These are phyloP conservation scores for Eretmocerus hayati DNA, from an alignment of 2,888 invertebrate species.

Conservation along the genomic window DNA sequence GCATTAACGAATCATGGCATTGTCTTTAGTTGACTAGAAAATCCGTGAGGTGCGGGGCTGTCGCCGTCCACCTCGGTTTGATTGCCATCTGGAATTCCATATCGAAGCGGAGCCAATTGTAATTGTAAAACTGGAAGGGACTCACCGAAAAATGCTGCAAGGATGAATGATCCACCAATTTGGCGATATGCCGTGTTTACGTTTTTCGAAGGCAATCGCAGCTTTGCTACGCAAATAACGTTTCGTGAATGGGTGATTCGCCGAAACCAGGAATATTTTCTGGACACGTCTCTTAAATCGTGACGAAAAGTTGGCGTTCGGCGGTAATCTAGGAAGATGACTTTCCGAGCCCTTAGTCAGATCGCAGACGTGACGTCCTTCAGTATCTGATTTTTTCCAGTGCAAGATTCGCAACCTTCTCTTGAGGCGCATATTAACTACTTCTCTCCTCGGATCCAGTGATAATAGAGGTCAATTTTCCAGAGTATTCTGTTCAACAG, in stretches of 20 bases:
- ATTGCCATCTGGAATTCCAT: not conserved
- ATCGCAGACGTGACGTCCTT: slow-evolving; percentile 33
- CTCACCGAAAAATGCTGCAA: slow-evolving; percentile 36
- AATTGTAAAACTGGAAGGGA: slow-evolving; percentile 1
- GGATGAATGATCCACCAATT: slow-evolving; percentile 43
- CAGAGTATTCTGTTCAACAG: too few relatives aligned
- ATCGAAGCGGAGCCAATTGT: not conserved
- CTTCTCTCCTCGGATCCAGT: too few relatives aligned
- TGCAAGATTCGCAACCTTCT: not conserved
- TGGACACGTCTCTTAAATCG: slow-evolving; percentile 34
- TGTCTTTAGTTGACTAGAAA: too few relatives aligned
- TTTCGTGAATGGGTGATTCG: slow-evolving; percentile 32
- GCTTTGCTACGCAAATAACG: slow-evolving; percentile 38
- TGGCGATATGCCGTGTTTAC: slow-evolving; percentile 33
- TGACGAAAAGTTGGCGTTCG: slow-evolving; percentile 32
- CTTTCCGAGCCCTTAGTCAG: slow-evolving; percentile 35
- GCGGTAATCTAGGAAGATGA: slow-evolving; percentile 39
- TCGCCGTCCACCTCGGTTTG: too few relatives aligned
- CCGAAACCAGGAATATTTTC: slow-evolving; percentile 37
- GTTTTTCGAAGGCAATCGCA: slow-evolving; percentile 39
- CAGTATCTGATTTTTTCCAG: not conserved
- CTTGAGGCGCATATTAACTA: not conserved
- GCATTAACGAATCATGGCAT: too few relatives aligned
- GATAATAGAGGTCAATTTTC: too few relatives aligned
- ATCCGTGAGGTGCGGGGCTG: too few relatives aligned